Evolutionary conservation across 2,888 invertebrate genomes (phyloP).

Genomic region (Melikaiella ostensackeni): DNA sequence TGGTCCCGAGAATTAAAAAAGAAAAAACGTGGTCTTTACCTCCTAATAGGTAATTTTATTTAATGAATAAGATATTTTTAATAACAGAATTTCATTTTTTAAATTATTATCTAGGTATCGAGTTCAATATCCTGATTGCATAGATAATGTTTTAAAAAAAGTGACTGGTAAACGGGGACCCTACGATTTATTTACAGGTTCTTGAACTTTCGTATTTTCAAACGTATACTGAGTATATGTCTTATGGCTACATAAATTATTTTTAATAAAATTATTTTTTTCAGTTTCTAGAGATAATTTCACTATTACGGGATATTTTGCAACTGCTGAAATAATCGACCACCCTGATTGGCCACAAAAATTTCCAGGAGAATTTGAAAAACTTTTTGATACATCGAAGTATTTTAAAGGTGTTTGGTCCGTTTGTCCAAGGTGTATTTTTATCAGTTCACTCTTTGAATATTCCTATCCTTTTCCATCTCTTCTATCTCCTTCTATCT

Average conservation of each 20-base stretch:
- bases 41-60: conserved; percentile 51
- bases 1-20: conserved; percentile 49
- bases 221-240: neutral
- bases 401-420: conserved; percentile 59
- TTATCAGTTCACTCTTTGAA: too few species aligned
- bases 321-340: conserved; percentile 27
- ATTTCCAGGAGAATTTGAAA: conserved; percentile 54
- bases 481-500: too few species aligned
- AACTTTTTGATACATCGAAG: conserved; percentile 53
- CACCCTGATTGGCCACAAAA: conserved; percentile 53
- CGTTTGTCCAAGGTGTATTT: conserved; percentile 58
- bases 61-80: neutral
- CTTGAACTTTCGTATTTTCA: neutral
- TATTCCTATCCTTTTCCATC: too few species aligned
- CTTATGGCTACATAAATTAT: too few species aligned
- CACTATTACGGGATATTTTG: conserved; percentile 7
- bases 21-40: conserved; percentile 49
- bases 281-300: conserved; percentile 1
- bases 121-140: conserved; percentile 46
- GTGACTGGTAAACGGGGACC: conserved; percentile 58
- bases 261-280: neutral
- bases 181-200: conserved; percentile 63
- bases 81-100: neutral
- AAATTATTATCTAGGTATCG: conserved; percentile 51
- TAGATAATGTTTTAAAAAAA: conserved; percentile 52